phyloP scores from a whole-genome alignment of 2,797 vertebrate species.

The Aphelocoma californica region DNA sequence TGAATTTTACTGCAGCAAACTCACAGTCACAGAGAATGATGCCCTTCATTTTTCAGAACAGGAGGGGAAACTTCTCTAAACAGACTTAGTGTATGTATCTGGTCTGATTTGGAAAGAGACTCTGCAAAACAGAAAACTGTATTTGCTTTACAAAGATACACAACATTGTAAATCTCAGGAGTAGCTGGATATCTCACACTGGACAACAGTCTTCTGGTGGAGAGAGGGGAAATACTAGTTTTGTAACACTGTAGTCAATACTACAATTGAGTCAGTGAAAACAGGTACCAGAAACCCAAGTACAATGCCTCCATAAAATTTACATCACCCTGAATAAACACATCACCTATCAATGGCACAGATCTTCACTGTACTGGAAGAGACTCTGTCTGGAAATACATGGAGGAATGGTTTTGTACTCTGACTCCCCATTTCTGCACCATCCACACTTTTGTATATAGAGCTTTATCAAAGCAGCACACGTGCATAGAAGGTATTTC shows the following conservation, averaged over 20 bases:
- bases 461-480: not conserved
- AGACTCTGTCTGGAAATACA: not conserved
- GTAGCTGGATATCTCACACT: not conserved
- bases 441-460: not conserved
- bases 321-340: not conserved
- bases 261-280: not conserved
- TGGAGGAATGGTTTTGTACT: fast-evolving
- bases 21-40: not conserved
- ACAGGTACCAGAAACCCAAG: not conserved
- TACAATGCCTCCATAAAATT: not conserved
- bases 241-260: not conserved
- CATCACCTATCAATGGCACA: not conserved
- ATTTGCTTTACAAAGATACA: not conserved
- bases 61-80: not conserved
- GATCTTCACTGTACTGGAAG: not conserved
- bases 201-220: not conserved
- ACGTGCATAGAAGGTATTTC: not conserved
- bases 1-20: not conserved
- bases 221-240: not conserved
- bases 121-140: not conserved
- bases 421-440: not conserved
- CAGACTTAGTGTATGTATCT: not conserved
- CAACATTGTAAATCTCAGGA: not conserved
- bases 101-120: not conserved
- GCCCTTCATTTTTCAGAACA: not conserved